Evolutionary conservation across 2,113 vertebrate genomes (phyloP).

Genomic region (Prochilodus magdalenae): DNA sequence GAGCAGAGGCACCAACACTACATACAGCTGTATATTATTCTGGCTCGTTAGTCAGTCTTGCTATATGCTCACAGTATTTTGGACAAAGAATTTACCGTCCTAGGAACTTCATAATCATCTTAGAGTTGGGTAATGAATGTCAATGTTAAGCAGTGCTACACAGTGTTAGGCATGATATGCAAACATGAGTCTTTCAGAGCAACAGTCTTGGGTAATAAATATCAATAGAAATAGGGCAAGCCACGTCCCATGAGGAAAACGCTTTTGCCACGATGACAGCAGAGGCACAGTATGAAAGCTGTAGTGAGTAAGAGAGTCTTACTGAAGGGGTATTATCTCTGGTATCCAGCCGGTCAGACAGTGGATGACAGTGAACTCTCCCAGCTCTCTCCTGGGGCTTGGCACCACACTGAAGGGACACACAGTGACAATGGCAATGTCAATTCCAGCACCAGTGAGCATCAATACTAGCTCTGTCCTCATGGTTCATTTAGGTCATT

Average conservation of each 20-base stretch:
- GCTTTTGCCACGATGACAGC: background rate
- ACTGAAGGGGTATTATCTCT: slow-evolving; percentile 86
- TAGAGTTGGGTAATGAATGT: background rate
- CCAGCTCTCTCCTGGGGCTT: slow-evolving; percentile 77
- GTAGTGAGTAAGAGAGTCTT: slow-evolving; percentile 51
- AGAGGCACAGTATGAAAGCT: background rate
- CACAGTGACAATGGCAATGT: slow-evolving; percentile 32
- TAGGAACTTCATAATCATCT: background rate
- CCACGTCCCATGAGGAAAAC: background rate
- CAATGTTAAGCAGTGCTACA: background rate
- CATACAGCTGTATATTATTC: background rate
- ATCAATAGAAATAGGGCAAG: slow-evolving; percentile 9
- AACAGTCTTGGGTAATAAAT: background rate
- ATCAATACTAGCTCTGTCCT: background rate
- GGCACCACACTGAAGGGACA: slow-evolving; percentile 55
- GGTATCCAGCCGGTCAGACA: slow-evolving; percentile 91
- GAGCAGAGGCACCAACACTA: no score
- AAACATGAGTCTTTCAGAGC: background rate
- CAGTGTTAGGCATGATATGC: background rate
- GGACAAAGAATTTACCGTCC: background rate
- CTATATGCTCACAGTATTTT: background rate
- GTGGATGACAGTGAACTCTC: slow-evolving; percentile 87
- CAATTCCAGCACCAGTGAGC: slow-evolving; percentile 19
- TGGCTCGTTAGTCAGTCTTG: background rate
- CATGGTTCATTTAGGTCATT: background rate